These are phyloP conservation scores for Masticophis lateralis DNA, from an alignment of 2,797 vertebrate genomes.

Conservation along the genomic window DNA sequence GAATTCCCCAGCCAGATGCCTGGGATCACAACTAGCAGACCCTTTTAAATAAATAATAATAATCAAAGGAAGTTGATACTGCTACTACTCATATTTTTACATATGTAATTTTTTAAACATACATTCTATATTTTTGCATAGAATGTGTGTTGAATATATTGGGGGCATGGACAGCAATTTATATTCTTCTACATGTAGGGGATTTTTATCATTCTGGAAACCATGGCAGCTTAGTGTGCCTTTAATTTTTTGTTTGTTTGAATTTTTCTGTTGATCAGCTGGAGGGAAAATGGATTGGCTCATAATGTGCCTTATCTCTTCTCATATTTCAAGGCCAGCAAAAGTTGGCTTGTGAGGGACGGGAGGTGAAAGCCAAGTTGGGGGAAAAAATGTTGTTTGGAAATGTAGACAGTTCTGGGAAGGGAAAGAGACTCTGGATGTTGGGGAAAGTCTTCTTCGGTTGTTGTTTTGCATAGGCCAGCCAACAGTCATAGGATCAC, in stretches of 20 bases:
- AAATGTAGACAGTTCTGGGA: not conserved
- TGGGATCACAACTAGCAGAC: not conserved
- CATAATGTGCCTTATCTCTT: not conserved
- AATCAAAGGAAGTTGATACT: not conserved
- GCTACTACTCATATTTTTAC: not conserved
- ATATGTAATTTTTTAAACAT: not conserved
- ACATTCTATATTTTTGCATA: not conserved
- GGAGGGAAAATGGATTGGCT: not conserved
- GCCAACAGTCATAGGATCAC: not conserved
- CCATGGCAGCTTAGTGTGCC: not conserved
- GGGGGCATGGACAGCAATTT: not conserved
- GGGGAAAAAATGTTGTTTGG: not conserved
- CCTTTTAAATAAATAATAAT: not conserved
- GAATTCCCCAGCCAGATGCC: too few species aligned
- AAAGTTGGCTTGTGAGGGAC: not conserved
- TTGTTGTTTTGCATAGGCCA: not conserved
- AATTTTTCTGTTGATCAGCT: not conserved
- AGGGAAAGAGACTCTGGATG: not conserved
- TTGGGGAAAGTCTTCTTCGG: not conserved
- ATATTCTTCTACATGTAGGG: not conserved
- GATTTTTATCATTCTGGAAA: not conserved
- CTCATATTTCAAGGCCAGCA: not conserved
- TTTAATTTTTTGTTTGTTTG: not conserved
- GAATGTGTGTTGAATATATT: not conserved
- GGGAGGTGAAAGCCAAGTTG: not conserved